A percentile compares a stretch with the other conserved stretches of the same genome.
phyloP scores from a whole-genome alignment of 2,113 vertebrate species.

The Macrotis lagotis region DNA sequence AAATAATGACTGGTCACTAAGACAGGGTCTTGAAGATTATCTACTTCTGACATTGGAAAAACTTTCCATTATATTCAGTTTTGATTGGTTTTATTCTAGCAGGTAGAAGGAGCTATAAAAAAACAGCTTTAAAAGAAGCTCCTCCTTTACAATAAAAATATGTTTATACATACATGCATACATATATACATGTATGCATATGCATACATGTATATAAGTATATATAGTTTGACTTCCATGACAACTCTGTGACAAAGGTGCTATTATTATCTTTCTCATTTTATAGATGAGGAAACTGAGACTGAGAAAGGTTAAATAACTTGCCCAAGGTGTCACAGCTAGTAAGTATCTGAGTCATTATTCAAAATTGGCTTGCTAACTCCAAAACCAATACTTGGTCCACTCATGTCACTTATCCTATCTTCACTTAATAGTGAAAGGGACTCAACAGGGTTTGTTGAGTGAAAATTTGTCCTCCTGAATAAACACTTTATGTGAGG shows the following conservation, averaged over 20 bases:
- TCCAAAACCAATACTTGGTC: background rate
- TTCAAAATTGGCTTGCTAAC: background rate
- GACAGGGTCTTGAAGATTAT: slow-evolving; percentile 36
- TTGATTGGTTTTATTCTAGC: slow-evolving; percentile 13
- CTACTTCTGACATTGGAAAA: slow-evolving; percentile 46
- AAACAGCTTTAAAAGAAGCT: background rate
- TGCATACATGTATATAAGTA: too few relatives aligned
- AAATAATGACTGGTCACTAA: slow-evolving; percentile 64
- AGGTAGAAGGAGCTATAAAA: background rate
- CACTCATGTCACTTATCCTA: background rate
- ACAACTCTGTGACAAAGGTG: background rate
- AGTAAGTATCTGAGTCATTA: background rate
- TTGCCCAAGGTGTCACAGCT: background rate
- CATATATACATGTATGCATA: too few relatives aligned
- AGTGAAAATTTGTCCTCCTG: background rate
- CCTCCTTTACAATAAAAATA: background rate
- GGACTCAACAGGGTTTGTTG: background rate
- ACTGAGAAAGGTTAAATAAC: background rate
- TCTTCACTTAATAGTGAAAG: background rate
- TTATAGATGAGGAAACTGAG: background rate
- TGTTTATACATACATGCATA: too few relatives aligned
- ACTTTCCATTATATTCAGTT: slow-evolving; percentile 43
- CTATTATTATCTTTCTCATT: background rate
- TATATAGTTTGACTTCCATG: background rate
- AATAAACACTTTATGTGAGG: background rate